A percentile compares a stretch with the other conserved stretches of the same genome.
These are phyloP conservation scores for Halichoeres trimaculatus DNA, from an alignment of 2,113 vertebrate species.

Conservation along the genomic window DNA sequence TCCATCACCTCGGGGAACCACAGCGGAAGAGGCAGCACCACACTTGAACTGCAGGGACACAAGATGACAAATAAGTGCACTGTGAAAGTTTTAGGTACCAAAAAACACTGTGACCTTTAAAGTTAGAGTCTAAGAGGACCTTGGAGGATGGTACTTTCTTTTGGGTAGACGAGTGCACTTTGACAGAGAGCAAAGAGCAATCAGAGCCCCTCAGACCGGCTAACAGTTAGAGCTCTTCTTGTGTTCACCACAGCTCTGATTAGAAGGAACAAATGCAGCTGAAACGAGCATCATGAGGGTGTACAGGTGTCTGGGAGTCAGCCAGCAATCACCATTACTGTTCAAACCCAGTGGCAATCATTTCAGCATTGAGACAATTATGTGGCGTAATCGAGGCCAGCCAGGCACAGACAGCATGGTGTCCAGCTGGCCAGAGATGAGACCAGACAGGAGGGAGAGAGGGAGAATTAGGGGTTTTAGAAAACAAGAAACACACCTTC, in stretches of 20 bases:
- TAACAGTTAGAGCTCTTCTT: conserved; percentile 48
- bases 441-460: conserved; percentile 30
- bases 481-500: conserved; percentile 21
- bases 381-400: conserved; percentile 68
- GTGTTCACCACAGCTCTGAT: conserved; percentile 51
- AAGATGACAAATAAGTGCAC: conserved; percentile 28
- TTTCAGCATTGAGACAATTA: conserved; percentile 73
- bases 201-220: conserved; percentile 40
- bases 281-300: conserved; percentile 60
- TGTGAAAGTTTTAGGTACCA: background rate
- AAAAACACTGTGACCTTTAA: conserved; percentile 25
- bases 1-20: conserved; percentile 31
- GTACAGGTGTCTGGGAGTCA: conserved; percentile 77
- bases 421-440: conserved; percentile 72
- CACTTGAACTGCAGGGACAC: conserved; percentile 68
- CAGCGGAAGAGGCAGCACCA: conserved; percentile 31
- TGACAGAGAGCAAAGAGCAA: conserved; percentile 55
- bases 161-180: conserved; percentile 34
- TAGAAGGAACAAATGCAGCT: conserved; percentile 67
- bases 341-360: conserved; percentile 76
- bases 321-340: conserved; percentile 77
- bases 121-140: conserved; percentile 1
- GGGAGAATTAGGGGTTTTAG: conserved; percentile 33
- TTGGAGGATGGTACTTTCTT: conserved; percentile 16
- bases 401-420: conserved; percentile 58